Evolutionary conservation across 2,113 vertebrate species (phyloP), one percentile per base, ranked within the genome.

Genomic region (Eira barbara): DNA sequence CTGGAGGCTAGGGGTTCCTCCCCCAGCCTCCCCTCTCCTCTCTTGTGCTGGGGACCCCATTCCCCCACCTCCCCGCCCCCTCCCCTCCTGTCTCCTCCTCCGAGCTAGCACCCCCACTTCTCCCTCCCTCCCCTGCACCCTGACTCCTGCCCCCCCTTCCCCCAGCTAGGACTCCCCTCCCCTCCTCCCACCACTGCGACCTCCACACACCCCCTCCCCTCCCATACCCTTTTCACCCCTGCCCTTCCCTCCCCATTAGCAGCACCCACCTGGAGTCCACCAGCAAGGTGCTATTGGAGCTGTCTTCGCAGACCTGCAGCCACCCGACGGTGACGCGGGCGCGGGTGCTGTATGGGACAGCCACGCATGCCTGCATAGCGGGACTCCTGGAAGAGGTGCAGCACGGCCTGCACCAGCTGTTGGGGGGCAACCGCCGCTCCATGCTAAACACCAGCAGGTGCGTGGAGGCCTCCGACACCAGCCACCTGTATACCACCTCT

Each of bases 361-460:
- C n/a, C 59, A 71, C 71, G 73, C 49, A 0, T 49, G 91, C 63
- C 63, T 98, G 34, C 98, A 98, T 1, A 99, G 95, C 65, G 98
- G 98, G 18, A 99, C 97, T 99, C 99, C 98, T 99, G 99, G 98
- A 99, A 99, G 34, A 99, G 99, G 95, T 99, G 99, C 71, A 99
- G 99, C 79, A 99, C 99, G 7, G 99, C 99, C 99, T 99, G 99
- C 47, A 99, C 99, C 96, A 99, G 99, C 96, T 99, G 98, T 99
- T 99, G 12, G 99, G 98, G 3, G 99, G 99, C 97, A 99, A 99
- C 86, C 99, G 98, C 78, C 99, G 99, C 80, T 99, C 99, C 99
- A 99, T 99, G 96, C 99, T 98, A 95, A 99, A 99, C 89, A 99
- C 95, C 96, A 99, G 98, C 80, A 99, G 98, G 69, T 99, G 99